Evolutionary conservation across 2,888 invertebrate species (phyloP).

Genomic region (Cerceris ruficornis): DNA sequence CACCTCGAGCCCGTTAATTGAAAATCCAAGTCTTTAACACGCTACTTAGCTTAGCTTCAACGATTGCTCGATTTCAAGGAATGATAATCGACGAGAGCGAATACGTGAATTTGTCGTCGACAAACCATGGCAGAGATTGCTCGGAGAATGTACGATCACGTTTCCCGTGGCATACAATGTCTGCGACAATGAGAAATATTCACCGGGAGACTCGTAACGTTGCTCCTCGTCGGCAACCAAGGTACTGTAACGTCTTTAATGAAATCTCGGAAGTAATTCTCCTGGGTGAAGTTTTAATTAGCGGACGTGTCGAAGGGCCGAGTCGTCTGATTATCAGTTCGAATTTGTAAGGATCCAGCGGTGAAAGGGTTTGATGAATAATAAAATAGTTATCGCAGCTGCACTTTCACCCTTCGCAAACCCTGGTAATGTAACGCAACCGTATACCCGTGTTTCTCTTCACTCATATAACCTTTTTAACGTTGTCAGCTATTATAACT

Average conservation of each 20-base stretch:
- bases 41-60: not conserved
- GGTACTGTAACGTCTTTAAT: slow-evolving; percentile 9
- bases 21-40: no score
- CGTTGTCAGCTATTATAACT: no score
- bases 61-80: not conserved
- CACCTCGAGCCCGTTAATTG: no score
- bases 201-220: not conserved
- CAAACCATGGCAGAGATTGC: not conserved
- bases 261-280: slow-evolving; percentile 20
- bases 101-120: not conserved
- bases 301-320: not conserved
- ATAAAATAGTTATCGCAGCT: no score
- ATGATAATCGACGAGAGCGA: not conserved
- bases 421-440: no score
- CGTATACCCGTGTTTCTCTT: no score
- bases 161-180: not conserved
- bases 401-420: no score
- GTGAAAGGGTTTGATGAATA: no score
- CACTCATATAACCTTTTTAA: no score
- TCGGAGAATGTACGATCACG: not conserved
- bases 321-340: no score
- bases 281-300: slow-evolving; percentile 19
- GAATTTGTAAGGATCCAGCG: no score
- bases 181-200: slow-evolving; percentile 10
- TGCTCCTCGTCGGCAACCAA: not conserved